Conservation (phyloP, 2,113 vertebrate genomes). For the Marcusenius ussheri region DNA sequence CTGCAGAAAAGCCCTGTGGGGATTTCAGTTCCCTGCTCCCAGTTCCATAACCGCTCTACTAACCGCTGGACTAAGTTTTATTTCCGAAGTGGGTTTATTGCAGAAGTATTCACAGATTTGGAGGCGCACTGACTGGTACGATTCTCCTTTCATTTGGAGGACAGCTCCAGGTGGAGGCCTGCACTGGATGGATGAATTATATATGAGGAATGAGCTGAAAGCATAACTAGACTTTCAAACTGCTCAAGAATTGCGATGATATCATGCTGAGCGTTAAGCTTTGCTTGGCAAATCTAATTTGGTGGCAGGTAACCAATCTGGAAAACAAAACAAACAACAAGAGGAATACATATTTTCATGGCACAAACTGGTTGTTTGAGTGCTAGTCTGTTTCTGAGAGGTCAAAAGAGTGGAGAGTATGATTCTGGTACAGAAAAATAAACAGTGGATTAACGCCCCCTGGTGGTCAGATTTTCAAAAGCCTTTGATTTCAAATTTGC, state of each 20-base stretch:
- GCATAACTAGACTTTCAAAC: constrained; percentile 13
- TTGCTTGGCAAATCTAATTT: constrained; percentile 7
- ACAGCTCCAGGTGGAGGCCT: neutral
- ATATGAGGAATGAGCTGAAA: constrained; percentile 16
- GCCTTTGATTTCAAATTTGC: neutral
- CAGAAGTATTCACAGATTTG: neutral
- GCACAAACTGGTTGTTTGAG: neutral
- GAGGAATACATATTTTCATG: neutral
- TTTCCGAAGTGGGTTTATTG: neutral
- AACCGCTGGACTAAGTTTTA: neutral
- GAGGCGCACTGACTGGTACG: neutral
- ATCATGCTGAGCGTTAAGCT: constrained; percentile 18
- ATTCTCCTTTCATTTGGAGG: constrained; percentile 2
- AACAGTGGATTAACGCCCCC: constrained; percentile 1
- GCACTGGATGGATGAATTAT: constrained; percentile 9
- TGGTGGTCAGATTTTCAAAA: constrained; percentile 18
- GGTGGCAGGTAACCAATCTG: constrained; percentile 8
- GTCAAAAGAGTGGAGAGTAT: neutral
- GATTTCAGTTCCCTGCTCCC: neutral
- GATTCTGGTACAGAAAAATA: neutral
- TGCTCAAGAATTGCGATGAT: constrained; percentile 13
- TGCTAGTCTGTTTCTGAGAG: neutral
- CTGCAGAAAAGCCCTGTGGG: neutral
- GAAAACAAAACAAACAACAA: constrained; percentile 22
- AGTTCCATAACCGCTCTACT: neutral